Base-by-base conservation (phyloP, 1,140 invertebrate genomes). In the Ceratosolen fusciceps region DNA sequence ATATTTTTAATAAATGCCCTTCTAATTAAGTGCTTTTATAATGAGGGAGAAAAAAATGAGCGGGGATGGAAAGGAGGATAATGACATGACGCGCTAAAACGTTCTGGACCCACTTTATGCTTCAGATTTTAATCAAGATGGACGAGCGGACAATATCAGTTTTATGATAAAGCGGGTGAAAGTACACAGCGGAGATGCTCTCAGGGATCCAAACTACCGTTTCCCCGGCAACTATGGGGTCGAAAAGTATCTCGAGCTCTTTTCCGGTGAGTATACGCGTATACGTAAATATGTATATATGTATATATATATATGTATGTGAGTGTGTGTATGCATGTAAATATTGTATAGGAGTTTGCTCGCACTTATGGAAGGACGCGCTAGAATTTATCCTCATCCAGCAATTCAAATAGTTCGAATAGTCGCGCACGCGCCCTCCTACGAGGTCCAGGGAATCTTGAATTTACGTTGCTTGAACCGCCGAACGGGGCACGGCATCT, bases 121-220 rank as follows among this genome's bases (percentile, higher is more conserved):
- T 74, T 84, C 91, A 97, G 97, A 98, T 92, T 98, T 98, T 88
- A 97, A 98, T 90, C 94, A 95, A 89, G 96, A 98, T 87, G 96
- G 96, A 5, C 93, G 94, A 87, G 92, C 96, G 3, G 97, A 98
- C 89, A 97, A 97, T 88, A 98, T 98, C 83, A 96, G 95, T 72
- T 98, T 98, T 88, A 97, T 98, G 95, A 98, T 98, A 83, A 98
- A 98, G 90, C 92, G 97, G 80, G 96, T 98, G 82, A 98, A 98
- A 91, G 96, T 98, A 24, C 96, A 98, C 90, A 96, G 96, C 31
- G 92, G 93, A 83, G 94, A 96, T 82, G 94, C 95, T 49, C 89
- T 96, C 62, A 94, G 94, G 81, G 96, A 96, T 90, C 93, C 95
- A 2, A 92, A 93, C 60, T 98, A 98, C 90, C 93, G 96, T 83